phyloP scores from a whole-genome alignment of 2,113 vertebrate species.

The Pholis gunnellus region DNA sequence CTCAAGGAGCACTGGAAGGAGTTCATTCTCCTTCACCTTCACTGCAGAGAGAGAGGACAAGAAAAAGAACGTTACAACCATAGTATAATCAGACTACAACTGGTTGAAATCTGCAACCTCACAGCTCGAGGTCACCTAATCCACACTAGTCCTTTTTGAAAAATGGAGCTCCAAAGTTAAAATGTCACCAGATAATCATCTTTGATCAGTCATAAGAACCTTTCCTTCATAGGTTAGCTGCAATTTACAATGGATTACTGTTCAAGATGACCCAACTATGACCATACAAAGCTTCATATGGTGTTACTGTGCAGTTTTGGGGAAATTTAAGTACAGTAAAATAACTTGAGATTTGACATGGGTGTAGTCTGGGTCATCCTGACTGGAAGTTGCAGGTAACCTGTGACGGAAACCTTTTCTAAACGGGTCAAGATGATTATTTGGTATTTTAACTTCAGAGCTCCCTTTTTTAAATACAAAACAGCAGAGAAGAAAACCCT shows the following conservation, averaged over 20 bases:
- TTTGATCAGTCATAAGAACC: not conserved
- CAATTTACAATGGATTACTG: not conserved
- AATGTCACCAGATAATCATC: not conserved
- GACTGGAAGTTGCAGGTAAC: too few relatives aligned
- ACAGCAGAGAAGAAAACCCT: too few relatives aligned
- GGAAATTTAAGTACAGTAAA: not conserved
- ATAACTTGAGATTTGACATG: not conserved
- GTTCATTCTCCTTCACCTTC: constrained; percentile 87
- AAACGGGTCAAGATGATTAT: too few relatives aligned
- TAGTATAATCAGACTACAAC: not conserved
- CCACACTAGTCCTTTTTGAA: not conserved
- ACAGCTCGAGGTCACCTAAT: not conserved
- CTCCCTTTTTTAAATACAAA: too few relatives aligned
- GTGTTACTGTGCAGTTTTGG: not conserved
- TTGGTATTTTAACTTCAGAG: not conserved
- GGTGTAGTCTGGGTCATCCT: not conserved
- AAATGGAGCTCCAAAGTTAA: not conserved
- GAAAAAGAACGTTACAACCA: constrained; percentile 1
- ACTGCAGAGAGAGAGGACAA: constrained; percentile 78
- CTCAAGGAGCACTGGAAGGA: constrained; percentile 89
- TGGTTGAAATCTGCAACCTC: not conserved
- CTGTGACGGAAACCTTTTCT: too few relatives aligned
- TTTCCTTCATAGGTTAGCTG: not conserved
- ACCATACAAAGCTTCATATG: not conserved
- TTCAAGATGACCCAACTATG: too few relatives aligned